phyloP scores from a whole-genome alignment of 2,113 vertebrate genomes.

The Oenanthe oenanthe region DNA sequence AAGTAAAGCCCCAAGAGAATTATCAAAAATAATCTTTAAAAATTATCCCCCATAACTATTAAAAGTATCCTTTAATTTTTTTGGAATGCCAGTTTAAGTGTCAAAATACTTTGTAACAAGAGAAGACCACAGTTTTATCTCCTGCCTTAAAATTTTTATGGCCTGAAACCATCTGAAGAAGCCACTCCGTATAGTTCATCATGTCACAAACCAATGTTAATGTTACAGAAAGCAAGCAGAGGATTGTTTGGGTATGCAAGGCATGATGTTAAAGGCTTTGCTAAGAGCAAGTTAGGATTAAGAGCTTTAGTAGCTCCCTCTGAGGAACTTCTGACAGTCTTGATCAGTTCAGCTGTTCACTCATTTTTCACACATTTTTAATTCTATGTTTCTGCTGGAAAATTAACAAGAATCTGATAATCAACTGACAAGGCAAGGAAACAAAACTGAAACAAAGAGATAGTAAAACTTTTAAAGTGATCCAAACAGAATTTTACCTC shows the following conservation, averaged over 20 bases:
- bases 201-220: background rate
- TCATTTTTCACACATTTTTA: background rate
- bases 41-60: background rate
- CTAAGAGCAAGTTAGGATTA: constrained; percentile 6
- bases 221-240: constrained; percentile 2
- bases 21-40: background rate
- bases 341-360: background rate
- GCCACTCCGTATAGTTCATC: background rate
- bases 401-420: background rate
- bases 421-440: background rate
- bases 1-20: background rate
- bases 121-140: background rate
- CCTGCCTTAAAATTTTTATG: constrained; percentile 8
- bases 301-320: background rate
- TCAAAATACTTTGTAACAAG: background rate
- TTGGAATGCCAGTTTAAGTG: background rate
- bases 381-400: background rate
- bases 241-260: constrained; percentile 22
- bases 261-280: background rate
- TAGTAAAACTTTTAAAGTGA: background rate
- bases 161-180: constrained; percentile 24
- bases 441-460: background rate
- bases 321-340: background rate
- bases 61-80: background rate
- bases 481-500: background rate